These are phyloP conservation scores for Phoenoteleia sp. DNA, from an alignment of 2,888 invertebrate genomes.

Conservation along the genomic window DNA sequence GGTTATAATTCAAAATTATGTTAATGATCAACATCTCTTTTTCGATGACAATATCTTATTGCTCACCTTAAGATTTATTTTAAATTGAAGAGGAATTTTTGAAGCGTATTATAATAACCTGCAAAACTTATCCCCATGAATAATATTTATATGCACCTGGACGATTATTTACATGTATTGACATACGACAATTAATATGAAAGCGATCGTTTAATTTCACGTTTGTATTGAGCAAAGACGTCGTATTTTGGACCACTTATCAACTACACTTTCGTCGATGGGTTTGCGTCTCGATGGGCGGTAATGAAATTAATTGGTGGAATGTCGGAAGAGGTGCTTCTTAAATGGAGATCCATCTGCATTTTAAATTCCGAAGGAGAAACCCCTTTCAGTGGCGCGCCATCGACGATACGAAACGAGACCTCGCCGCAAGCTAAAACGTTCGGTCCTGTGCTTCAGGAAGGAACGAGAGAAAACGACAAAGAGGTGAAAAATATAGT, in stretches of 20 bases:
- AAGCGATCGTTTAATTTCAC: slow-evolving; percentile 47
- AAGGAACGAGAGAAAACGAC: slow-evolving; percentile 23
- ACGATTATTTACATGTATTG: too few species aligned
- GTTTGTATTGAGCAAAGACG: slow-evolving; percentile 24
- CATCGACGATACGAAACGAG: slow-evolving; percentile 36
- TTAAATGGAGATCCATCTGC: slow-evolving; percentile 63
- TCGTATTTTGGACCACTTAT: slow-evolving; percentile 55
- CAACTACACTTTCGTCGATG: slow-evolving; percentile 51
- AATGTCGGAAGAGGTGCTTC: slow-evolving; percentile 61
- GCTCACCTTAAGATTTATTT: too few species aligned
- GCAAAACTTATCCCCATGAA: too few species aligned
- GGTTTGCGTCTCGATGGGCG: slow-evolving; percentile 41
- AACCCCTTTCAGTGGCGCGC: slow-evolving; percentile 43
- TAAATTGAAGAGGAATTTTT: too few species aligned
- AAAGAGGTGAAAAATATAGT: slow-evolving; percentile 55
- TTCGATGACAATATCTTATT: too few species aligned
- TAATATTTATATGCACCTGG: too few species aligned
- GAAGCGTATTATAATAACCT: too few species aligned
- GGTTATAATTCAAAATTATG: too few species aligned
- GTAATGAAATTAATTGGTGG: slow-evolving; percentile 73
- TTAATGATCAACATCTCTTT: too few species aligned
- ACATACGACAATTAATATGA: slow-evolving; percentile 22
- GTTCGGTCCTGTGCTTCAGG: slow-evolving; percentile 43
- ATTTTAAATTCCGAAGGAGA: slow-evolving; percentile 68
- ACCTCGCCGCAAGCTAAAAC: slow-evolving; percentile 41